These are phyloP conservation scores for Drosophila erecta DNA, from an alignment of 1,140 invertebrate species.

Conservation along the genomic window DNA sequence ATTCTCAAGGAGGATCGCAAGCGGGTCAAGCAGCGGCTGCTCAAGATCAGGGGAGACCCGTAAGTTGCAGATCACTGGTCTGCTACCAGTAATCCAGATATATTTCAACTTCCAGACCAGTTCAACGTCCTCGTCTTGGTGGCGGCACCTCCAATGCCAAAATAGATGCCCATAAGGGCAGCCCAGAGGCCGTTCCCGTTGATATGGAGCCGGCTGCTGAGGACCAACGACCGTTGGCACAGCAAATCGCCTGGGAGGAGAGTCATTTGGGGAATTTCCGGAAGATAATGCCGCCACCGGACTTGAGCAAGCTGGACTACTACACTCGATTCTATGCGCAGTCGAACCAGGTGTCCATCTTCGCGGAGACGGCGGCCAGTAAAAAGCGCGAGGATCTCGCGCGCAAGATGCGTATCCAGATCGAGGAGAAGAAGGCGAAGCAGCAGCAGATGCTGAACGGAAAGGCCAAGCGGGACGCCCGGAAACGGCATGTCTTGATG, in stretches of 20 bases:
- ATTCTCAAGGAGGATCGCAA: conserved; percentile 90
- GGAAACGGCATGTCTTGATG: conserved; percentile 29
- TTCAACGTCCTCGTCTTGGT: conserved; percentile 24
- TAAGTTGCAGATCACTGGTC: conserved; percentile 26
- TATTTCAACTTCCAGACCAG: not conserved
- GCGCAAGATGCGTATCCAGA: conserved; percentile 71
- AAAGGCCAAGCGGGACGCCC: conserved; percentile 21
- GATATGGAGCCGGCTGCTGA: not conserved
- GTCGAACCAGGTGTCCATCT: conserved; percentile 89
- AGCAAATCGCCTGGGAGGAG: conserved; percentile 91
- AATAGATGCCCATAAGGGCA: not conserved
- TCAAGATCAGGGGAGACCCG: conserved; percentile 85
- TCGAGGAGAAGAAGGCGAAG: conserved; percentile 73
- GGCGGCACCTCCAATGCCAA: conserved; percentile 10
- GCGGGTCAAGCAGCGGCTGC: conserved; percentile 87
- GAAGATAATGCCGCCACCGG: conserved; percentile 75
- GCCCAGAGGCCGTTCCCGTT: not conserved
- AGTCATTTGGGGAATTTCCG: conserved; percentile 90
- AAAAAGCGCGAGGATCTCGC: conserved; percentile 81
- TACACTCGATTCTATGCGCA: conserved; percentile 86
- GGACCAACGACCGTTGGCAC: conserved; percentile 84
- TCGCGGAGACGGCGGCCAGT: conserved; percentile 90
- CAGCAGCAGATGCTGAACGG: conserved; percentile 58
- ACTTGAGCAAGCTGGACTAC: conserved; percentile 52
- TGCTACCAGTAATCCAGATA: no score